Base-by-base conservation (phyloP, 2,797 vertebrate genomes). In the Mionectes olivaceus region DNA sequence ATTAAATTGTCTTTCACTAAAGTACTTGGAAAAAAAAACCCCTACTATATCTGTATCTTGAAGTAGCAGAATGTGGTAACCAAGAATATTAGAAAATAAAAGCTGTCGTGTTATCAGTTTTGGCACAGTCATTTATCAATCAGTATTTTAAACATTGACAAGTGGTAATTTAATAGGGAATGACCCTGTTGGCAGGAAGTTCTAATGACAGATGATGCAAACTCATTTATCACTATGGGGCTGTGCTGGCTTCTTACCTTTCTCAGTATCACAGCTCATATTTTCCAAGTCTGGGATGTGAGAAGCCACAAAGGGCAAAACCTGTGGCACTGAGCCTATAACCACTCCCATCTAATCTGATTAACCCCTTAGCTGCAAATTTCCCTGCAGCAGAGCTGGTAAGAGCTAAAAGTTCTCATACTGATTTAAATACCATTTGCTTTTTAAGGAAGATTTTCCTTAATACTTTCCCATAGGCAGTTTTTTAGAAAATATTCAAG, bases 151-250 rank as follows among this genome's bases (percentile, higher is more conserved):
- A 98, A 98, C 99, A 99, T 98, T 99, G 99, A 99, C 99, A 99
- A 99, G 98, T 98, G 98, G 98, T 99, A 99, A 99, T 99, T 99
- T 99, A 99, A 99, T 99, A 99, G 98, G 97, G 98, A 99, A 98
- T 99, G 98, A 99, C 99, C 99, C 98, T 98, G 98, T 99, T 99
- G 98, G 98, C 99, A 99, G 99, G 98, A 99, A 99, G 98, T 98
- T 98, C 97, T 98, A 98, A 98, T 98, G 98, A 99, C 98, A 99
- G 98, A 99, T 99, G 99, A 99, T 99, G 97, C 98, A 99, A 98
- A 99, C 98, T 99, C 99, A 99, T 99, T 99, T 99, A 99, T 99
- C 99, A 99, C 94, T 95, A 92, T 90, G 90, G 97, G 94, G 96
- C 97, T 98, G 96, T 97, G 96, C 97, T 96, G 98, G 97, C 98